Percentiles rank a stretch among this genome's conserved stretches.
Evolutionary conservation across 2,797 vertebrate species (phyloP).

Genomic region (Xenopus petersii): DNA sequence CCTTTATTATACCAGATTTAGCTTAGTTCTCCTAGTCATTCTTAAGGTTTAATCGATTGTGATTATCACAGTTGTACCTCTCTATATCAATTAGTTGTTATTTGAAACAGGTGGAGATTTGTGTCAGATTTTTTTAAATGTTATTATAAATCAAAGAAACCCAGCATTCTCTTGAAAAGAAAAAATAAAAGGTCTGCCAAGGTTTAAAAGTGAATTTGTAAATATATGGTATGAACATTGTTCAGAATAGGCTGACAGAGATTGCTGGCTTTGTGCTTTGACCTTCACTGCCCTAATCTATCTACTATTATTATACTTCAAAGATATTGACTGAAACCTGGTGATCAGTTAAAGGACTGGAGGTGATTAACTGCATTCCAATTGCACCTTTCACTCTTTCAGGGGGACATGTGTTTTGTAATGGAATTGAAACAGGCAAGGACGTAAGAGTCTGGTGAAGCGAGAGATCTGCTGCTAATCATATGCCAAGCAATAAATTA

Average conservation of each 20-base stretch:
- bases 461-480: background rate
- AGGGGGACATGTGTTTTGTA: conserved; percentile 2
- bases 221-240: background rate
- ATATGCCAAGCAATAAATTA: background rate
- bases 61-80: no score
- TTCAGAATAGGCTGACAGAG: background rate
- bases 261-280: background rate
- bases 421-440: background rate
- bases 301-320: conserved; percentile 4
- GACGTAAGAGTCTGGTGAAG: background rate
- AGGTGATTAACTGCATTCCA: background rate
- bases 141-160: no score
- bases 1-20: no score
- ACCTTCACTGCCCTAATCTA: background rate
- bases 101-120: no score
- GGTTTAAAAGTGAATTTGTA: no score
- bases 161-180: no score
- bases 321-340: background rate
- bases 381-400: background rate
- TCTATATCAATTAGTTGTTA: no score
- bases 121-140: no score
- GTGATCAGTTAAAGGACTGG: background rate
- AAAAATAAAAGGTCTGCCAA: no score
- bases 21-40: no score
- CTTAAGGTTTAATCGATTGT: no score